phyloP scores from a whole-genome alignment of 2,888 invertebrate genomes.

The Philereme transversata region DNA sequence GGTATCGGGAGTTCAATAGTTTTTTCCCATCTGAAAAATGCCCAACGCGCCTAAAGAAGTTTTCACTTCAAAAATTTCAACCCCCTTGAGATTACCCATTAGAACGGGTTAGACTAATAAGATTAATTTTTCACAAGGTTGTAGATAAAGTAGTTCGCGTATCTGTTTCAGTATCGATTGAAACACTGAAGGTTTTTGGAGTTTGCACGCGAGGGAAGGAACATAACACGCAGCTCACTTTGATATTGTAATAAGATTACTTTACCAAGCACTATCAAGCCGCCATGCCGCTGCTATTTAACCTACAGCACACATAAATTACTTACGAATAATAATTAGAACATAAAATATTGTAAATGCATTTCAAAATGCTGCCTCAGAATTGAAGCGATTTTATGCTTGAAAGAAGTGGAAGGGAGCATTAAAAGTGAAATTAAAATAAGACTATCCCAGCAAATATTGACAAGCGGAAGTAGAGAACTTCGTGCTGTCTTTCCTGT shows the following conservation, averaged over 20 bases:
- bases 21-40: too few relatives aligned
- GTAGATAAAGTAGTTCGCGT: constrained; percentile 71
- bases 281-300: constrained; percentile 39
- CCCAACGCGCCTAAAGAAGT: too few relatives aligned
- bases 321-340: constrained; percentile 17
- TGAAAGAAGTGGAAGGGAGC: constrained; percentile 11
- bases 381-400: constrained; percentile 10
- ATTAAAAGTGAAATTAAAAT: constrained; percentile 13
- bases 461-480: too few relatives aligned
- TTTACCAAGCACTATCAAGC: constrained; percentile 56
- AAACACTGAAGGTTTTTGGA: constrained; percentile 66
- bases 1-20: too few relatives aligned
- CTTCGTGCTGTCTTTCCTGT: too few relatives aligned
- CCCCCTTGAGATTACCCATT: too few relatives aligned
- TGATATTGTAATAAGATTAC: constrained; percentile 72
- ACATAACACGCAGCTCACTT: constrained; percentile 66
- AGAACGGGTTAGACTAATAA: neutral
- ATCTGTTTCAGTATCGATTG: constrained; percentile 71
- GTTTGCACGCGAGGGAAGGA: constrained; percentile 73
- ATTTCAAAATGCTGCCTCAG: constrained; percentile 1
- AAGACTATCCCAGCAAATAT: too few relatives aligned
- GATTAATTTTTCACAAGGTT: constrained; percentile 58
- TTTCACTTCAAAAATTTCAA: too few relatives aligned
- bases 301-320: constrained; percentile 44
- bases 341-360: constrained; percentile 2